These are phyloP conservation scores for Augiades crinisus DNA, from an alignment of 2,888 invertebrate genomes.

Conservation along the genomic window DNA sequence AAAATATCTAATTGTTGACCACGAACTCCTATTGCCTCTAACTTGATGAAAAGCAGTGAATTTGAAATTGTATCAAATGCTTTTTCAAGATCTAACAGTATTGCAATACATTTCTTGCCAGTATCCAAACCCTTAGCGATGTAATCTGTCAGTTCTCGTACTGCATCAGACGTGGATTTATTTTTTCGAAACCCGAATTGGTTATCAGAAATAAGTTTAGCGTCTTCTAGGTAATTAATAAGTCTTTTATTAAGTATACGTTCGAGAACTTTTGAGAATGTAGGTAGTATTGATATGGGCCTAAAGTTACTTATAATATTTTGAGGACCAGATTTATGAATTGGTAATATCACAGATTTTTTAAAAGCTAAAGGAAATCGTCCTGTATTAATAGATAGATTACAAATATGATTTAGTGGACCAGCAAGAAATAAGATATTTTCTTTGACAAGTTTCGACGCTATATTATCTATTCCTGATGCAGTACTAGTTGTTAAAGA, in stretches of 20 bases:
- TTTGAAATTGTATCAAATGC: slow-evolving; percentile 6
- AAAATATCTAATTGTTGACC: not conserved
- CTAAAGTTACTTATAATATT: not conserved
- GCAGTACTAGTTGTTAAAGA: not conserved
- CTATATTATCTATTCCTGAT: slow-evolving; percentile 6
- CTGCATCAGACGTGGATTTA: slow-evolving; percentile 5
- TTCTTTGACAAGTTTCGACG: not conserved
- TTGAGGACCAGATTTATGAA: slow-evolving; percentile 1
- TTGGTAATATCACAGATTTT: slow-evolving; percentile 1
- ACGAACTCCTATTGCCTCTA: slow-evolving; percentile 2
- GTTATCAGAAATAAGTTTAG: not conserved
- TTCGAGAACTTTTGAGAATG: slow-evolving; percentile 6
- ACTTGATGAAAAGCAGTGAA: not conserved
- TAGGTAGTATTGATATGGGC: slow-evolving; percentile 9
- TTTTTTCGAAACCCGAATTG: slow-evolving; percentile 7
- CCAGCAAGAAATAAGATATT: not conserved
- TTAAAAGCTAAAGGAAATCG: slow-evolving; percentile 1
- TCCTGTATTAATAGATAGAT: not conserved
- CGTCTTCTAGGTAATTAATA: not conserved
- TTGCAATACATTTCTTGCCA: not conserved
- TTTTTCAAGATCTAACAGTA: slow-evolving; percentile 5
- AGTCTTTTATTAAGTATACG: slow-evolving; percentile 1
- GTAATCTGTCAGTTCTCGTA: not conserved
- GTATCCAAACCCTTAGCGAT: not conserved
- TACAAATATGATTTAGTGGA: not conserved